A percentile compares a stretch with the other conserved stretches of the same genome.
Evolutionary conservation across 2,113 vertebrate genomes (phyloP).

Genomic region (Mustela lutreola): DNA sequence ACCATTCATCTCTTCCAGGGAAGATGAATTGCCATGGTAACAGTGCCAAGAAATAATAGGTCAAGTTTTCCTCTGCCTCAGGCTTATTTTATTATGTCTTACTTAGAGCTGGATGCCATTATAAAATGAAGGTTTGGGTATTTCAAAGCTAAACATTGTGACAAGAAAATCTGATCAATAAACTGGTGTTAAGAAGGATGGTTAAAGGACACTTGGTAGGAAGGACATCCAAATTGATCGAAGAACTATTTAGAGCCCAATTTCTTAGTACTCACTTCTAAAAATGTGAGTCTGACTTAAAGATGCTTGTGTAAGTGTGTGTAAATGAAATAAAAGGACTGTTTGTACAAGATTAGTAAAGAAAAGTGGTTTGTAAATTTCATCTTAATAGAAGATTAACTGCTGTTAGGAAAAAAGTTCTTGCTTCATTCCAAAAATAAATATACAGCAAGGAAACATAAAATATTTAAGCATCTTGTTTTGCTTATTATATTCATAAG

Average conservation of each 20-base stretch:
- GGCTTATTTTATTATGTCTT: conserved; percentile 77
- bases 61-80: conserved; percentile 76
- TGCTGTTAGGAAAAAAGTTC: conserved; percentile 60
- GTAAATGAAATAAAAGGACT: background rate
- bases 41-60: conserved; percentile 80
- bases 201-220: conserved; percentile 44
- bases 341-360: conserved; percentile 40
- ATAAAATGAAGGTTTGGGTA: conserved; percentile 59
- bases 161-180: conserved; percentile 49
- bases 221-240: background rate
- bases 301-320: conserved; percentile 46
- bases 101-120: conserved; percentile 66
- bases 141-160: conserved; percentile 70
- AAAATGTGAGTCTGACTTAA: conserved; percentile 57
- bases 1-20: conserved; percentile 56
- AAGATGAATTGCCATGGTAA: conserved; percentile 81
- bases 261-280: background rate
- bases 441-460: conserved; percentile 46
- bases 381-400: conserved; percentile 49
- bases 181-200: background rate
- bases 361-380: conserved; percentile 42
- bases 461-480: conserved; percentile 61
- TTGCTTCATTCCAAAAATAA: conserved; percentile 56
- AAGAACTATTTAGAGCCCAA: conserved; percentile 15
- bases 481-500: conserved; percentile 60